Evolutionary conservation across 2,797 vertebrate genomes (phyloP).

Genomic region (Mormyrops boulengeri): DNA sequence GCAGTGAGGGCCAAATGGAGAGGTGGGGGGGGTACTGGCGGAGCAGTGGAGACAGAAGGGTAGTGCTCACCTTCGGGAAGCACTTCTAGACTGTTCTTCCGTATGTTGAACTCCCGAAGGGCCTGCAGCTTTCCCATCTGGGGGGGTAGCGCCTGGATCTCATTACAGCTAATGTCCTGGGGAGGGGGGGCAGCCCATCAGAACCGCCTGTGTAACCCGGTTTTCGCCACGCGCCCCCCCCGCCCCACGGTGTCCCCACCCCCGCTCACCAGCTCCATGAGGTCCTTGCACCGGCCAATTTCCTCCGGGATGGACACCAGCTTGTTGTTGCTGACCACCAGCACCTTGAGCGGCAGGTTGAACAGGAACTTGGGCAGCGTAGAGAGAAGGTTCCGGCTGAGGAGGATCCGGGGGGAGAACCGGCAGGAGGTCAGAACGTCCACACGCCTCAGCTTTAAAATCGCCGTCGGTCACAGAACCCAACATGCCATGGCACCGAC

Average conservation of each 20-base stretch:
- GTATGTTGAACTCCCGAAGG: constrained; percentile 89
- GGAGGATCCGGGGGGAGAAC: constrained; percentile 13
- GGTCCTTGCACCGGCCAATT: constrained; percentile 85
- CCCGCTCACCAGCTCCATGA: constrained; percentile 89
- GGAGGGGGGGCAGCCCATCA: neutral
- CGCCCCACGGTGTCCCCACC: neutral
- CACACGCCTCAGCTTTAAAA: neutral
- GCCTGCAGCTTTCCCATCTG: constrained; percentile 90
- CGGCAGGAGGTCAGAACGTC: neutral
- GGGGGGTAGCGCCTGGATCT: constrained; percentile 89
- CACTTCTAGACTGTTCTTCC: constrained; percentile 90
- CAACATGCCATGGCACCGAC: neutral
- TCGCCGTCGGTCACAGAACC: neutral
- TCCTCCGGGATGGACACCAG: constrained; percentile 90
- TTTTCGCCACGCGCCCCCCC: neutral
- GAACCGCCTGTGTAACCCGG: neutral
- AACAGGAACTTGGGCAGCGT: constrained; percentile 93
- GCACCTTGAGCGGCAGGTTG: constrained; percentile 90
- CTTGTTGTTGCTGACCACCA: constrained; percentile 97
- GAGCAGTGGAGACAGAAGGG: neutral
- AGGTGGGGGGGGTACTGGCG: neutral
- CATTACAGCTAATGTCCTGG: constrained; percentile 96
- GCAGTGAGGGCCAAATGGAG: constrained; percentile 12
- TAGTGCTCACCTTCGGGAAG: constrained; percentile 74
- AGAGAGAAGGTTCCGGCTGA: constrained; percentile 91